Evolutionary conservation across 2,888 invertebrate species (phyloP).

Genomic region (Serrognathus titanus): DNA sequence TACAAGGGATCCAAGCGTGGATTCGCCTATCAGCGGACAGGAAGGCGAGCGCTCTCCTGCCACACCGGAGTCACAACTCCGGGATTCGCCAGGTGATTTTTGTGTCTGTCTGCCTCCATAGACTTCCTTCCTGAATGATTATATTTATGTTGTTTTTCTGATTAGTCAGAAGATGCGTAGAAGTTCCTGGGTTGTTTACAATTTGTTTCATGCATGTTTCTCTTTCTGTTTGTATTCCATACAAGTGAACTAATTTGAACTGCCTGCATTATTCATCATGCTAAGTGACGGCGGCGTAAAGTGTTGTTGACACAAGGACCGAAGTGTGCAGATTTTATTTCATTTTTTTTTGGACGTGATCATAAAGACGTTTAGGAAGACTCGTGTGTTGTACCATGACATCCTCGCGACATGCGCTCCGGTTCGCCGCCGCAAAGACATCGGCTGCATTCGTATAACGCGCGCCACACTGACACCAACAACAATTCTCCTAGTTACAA

Average conservation of each 20-base stretch:
- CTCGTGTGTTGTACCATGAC: slow-evolving; percentile 31
- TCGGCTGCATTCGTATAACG: slow-evolving; percentile 31
- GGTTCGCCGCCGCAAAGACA: slow-evolving; percentile 42
- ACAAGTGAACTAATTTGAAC: too few species aligned
- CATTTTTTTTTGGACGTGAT: slow-evolving; percentile 1
- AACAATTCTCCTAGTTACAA: slow-evolving; percentile 42
- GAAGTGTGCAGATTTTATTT: neutral
- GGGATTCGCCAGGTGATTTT: slow-evolving; percentile 44
- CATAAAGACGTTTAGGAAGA: slow-evolving; percentile 21
- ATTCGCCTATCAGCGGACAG: slow-evolving; percentile 38
- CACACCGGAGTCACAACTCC: slow-evolving; percentile 38
- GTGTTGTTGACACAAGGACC: too few species aligned
- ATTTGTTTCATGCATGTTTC: slow-evolving; percentile 9
- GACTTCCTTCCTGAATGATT: slow-evolving; percentile 7
- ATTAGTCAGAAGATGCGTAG: slow-evolving; percentile 8
- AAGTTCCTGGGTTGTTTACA: slow-evolving; percentile 15
- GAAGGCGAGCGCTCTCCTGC: slow-evolving; percentile 43
- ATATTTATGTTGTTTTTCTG: slow-evolving; percentile 7
- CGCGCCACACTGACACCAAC: slow-evolving; percentile 40
- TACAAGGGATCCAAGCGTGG: slow-evolving; percentile 40
- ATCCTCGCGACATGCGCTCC: slow-evolving; percentile 45
- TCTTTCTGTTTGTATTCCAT: neutral
- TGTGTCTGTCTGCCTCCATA: slow-evolving; percentile 32
- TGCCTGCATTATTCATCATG: too few species aligned
- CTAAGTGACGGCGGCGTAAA: too few species aligned